phyloP scores from a whole-genome alignment of 1,140 invertebrate genomes.

The Melitaea cinxia region DNA sequence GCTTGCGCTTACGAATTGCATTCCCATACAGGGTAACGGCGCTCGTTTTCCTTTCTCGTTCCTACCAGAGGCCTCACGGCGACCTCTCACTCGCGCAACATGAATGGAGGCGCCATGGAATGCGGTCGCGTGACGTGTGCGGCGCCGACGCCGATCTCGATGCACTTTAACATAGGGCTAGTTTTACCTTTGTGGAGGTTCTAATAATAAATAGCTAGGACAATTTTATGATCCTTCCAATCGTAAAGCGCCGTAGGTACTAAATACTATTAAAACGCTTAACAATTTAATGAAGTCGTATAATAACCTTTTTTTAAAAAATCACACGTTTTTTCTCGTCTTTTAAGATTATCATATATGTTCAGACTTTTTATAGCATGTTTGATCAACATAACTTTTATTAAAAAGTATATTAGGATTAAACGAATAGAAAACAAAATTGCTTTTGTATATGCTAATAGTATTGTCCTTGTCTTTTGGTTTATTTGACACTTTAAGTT shows the following conservation, averaged over 20 bases:
- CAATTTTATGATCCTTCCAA: constrained; percentile 13
- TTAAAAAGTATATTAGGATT: no score
- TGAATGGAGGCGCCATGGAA: constrained; percentile 79
- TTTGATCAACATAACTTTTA: no score
- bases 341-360: no score
- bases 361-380: no score
- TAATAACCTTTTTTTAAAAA: no score
- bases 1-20: constrained; percentile 78
- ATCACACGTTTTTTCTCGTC: no score
- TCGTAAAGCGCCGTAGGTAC: neutral
- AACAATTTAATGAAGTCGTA: neutral
- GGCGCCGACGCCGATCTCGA: constrained; percentile 72
- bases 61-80: constrained; percentile 54
- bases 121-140: constrained; percentile 77
- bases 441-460: no score
- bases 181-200: constrained; percentile 34
- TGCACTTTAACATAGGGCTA: constrained; percentile 74
- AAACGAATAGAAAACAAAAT: no score
- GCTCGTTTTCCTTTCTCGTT: constrained; percentile 66
- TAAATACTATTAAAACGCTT: neutral
- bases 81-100: constrained; percentile 68
- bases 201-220: constrained; percentile 27
- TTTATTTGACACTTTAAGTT: no score
- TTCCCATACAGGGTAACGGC: constrained; percentile 78
- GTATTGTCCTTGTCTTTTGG: no score